Conservation (phyloP, 2,888 invertebrate species). For the Stenichneumon culpator region DNA sequence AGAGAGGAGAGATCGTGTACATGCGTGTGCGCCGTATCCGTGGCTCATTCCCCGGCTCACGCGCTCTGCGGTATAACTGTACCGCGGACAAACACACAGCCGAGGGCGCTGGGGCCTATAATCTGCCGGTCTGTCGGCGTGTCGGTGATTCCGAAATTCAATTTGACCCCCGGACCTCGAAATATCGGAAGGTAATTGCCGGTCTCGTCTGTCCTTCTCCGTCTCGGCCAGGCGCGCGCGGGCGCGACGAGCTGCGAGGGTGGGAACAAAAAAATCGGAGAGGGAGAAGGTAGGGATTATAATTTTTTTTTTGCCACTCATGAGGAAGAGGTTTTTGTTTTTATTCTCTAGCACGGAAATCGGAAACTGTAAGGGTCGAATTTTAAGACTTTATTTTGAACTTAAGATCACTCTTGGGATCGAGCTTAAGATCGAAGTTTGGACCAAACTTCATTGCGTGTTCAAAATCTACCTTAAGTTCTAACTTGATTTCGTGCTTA, state of each 20-base stretch:
- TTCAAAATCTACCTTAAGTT: too few relatives aligned
- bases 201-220: conserved; percentile 18
- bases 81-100: conserved; percentile 15
- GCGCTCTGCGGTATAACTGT: neutral
- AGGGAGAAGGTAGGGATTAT: conserved; percentile 9
- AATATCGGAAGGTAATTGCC: conserved; percentile 60
- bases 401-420: neutral
- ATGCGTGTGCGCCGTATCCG: conserved; percentile 29
- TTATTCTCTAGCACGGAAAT: neutral
- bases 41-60: neutral
- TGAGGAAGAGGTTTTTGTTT: neutral
- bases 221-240: conserved; percentile 1
- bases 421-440: neutral
- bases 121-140: conserved; percentile 56
- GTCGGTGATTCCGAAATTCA: conserved; percentile 58
- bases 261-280: conserved; percentile 14
- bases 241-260: neutral
- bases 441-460: too few relatives aligned
- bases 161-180: conserved; percentile 53
- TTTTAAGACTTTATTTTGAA: neutral
- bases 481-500: too few relatives aligned
- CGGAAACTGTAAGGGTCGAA: neutral
- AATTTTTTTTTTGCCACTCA: neutral
- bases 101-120: conserved; percentile 45
- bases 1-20: conserved; percentile 43